phyloP scores from a whole-genome alignment of 2,888 invertebrate species.

The Platycnemis pennipes region DNA sequence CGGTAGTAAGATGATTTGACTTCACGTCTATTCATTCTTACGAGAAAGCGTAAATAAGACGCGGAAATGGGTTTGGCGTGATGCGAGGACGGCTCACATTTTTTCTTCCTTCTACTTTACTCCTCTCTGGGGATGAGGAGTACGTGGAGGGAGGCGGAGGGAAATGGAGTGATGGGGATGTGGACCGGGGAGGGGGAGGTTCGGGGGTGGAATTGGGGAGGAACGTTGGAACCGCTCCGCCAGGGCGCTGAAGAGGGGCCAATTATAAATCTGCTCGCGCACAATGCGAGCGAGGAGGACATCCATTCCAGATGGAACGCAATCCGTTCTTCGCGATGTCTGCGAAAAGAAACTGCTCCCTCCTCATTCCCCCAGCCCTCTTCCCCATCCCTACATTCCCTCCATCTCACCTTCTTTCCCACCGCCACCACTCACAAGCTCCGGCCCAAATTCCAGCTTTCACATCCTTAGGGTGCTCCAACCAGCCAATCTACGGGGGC shows the following conservation, averaged over 20 bases:
- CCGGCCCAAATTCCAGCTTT: neutral
- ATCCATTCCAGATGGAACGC: constrained; percentile 67
- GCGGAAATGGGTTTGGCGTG: constrained; percentile 28
- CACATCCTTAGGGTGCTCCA: neutral
- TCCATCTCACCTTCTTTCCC: constrained; percentile 10
- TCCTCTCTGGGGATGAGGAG: neutral
- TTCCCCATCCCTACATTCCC: neutral
- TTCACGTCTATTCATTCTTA: constrained; percentile 30
- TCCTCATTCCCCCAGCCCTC: too few relatives aligned
- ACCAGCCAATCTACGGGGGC: neutral
- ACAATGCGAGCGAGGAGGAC: constrained; percentile 34
- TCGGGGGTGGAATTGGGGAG: neutral
- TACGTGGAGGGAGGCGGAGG: neutral
- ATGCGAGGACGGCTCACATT: neutral
- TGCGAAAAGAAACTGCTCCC: constrained; percentile 54
- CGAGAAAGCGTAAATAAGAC: neutral
- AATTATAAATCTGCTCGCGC: constrained; percentile 62
- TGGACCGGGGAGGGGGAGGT: neutral
- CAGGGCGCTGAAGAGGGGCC: constrained; percentile 50
- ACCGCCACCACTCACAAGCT: neutral
- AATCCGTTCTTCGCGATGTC: constrained; percentile 58
- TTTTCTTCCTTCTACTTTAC: neutral
- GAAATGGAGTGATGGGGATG: neutral
- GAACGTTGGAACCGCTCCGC: neutral
- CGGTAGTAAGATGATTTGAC: constrained; percentile 9